Evolutionary conservation across 1,140 invertebrate species (phyloP).

Genomic region (Drosophila lini): DNA sequence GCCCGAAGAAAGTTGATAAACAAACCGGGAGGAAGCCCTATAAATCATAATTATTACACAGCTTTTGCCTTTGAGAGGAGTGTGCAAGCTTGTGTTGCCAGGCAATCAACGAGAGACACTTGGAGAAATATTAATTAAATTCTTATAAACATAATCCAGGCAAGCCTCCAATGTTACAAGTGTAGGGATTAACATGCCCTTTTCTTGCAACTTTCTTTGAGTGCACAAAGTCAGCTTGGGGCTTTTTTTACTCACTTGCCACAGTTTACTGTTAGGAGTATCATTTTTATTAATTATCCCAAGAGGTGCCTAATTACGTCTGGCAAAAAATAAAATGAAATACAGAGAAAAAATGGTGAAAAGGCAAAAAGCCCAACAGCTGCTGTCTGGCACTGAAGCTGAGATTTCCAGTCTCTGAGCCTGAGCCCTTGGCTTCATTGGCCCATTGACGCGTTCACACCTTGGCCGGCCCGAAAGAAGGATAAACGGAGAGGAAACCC

Average conservation of each 20-base stretch:
- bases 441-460: conserved; percentile 79
- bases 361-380: conserved; percentile 36
- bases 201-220: not conserved
- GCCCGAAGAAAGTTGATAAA: conserved; percentile 30
- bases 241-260: conserved; percentile 16
- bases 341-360: not conserved
- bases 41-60: conserved; percentile 46
- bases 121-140: not conserved
- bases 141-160: not conserved
- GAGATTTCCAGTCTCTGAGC: conserved; percentile 11
- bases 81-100: not conserved
- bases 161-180: not conserved
- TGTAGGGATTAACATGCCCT: not conserved
- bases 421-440: conserved; percentile 51
- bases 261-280: conserved; percentile 46
- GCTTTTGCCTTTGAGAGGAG: conserved; percentile 16
- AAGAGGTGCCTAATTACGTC: conserved; percentile 66
- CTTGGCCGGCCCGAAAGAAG: conserved; percentile 28
- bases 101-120: conserved; percentile 10
- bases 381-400: conserved; percentile 36
- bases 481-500: conserved; percentile 6
- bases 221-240: conserved; percentile 12
- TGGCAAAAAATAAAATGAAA: conserved; percentile 4
- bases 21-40: conserved; percentile 14
- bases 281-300: conserved; percentile 70